Conservation (phyloP, 1,140 invertebrate genomes). For the Hyposmocoma kahamanoa region DNA sequence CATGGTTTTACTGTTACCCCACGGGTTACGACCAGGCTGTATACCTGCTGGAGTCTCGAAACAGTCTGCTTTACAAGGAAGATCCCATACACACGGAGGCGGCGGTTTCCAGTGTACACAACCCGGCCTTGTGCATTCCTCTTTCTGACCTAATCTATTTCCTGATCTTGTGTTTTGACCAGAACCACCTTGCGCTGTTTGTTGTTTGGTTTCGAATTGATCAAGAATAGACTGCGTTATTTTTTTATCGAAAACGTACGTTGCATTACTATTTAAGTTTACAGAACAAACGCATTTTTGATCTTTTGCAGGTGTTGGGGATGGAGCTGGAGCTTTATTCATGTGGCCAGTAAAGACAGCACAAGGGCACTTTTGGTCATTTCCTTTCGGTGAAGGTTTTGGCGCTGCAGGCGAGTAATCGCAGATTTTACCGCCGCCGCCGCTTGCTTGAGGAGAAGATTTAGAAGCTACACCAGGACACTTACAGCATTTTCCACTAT, state of each 20-base stretch:
- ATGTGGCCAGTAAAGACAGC: no score
- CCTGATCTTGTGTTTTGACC: no score
- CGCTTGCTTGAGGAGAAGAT: not conserved
- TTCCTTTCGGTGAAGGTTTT: not conserved
- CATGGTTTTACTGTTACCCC: constrained; percentile 14
- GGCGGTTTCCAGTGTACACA: constrained; percentile 52
- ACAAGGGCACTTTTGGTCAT: constrained; percentile 1
- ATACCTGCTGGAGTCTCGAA: constrained; percentile 41
- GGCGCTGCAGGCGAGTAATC: not conserved
- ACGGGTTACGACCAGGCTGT: constrained; percentile 32
- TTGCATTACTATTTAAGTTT: no score
- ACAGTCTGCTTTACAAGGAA: constrained; percentile 51
- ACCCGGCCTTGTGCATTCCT: constrained; percentile 41
- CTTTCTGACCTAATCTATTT: no score
- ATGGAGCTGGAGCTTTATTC: no score
- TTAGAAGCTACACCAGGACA: constrained; percentile 18
- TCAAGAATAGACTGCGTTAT: constrained; percentile 29
- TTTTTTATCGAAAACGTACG: constrained; percentile 36
- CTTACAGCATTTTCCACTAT: constrained; percentile 51
- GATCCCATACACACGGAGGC: constrained; percentile 46
- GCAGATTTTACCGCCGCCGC: not conserved
- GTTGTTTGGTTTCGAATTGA: constrained; percentile 38
- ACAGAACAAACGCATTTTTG: no score
- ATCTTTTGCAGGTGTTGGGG: no score
- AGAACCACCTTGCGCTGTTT: constrained; percentile 14